Conservation (phyloP, 2,113 vertebrate species). For the Limnothrissa miodon region DNA sequence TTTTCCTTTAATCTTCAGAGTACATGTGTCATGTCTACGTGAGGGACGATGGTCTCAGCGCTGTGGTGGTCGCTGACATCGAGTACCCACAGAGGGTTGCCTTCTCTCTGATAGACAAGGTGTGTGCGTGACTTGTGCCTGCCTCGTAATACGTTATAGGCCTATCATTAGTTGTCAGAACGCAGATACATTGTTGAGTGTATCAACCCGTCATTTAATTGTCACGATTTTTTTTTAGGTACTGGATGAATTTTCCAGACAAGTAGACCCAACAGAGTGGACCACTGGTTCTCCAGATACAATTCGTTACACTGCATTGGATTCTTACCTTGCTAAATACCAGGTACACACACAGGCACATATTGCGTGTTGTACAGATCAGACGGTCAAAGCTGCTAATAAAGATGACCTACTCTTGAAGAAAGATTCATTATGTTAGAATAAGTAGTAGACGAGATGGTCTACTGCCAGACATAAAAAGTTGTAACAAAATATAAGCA, state of each 20-base stretch:
- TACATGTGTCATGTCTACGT: conserved; percentile 94
- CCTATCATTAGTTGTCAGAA: neutral
- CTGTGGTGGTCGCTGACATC: conserved; percentile 86
- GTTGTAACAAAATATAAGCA: neutral
- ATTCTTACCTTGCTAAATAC: conserved; percentile 85
- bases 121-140: conserved; percentile 48
- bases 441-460: neutral
- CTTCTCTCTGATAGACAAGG: conserved; percentile 94
- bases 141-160: neutral
- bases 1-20: conserved; percentile 65
- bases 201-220: neutral
- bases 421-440: neutral
- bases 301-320: conserved; percentile 79
- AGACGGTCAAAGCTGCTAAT: neutral
- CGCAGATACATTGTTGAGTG: neutral
- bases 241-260: conserved; percentile 88
- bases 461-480: neutral
- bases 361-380: neutral
- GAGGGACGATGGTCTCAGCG: conserved; percentile 81
- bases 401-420: neutral
- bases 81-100: conserved; percentile 92
- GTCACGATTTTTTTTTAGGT: conserved; percentile 69
- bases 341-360: conserved; percentile 75
- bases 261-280: conserved; percentile 86
- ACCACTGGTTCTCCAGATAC: conserved; percentile 81